These are phyloP conservation scores for Hiodon tergisus DNA, from an alignment of 2,113 vertebrate genomes.

Conservation along the genomic window DNA sequence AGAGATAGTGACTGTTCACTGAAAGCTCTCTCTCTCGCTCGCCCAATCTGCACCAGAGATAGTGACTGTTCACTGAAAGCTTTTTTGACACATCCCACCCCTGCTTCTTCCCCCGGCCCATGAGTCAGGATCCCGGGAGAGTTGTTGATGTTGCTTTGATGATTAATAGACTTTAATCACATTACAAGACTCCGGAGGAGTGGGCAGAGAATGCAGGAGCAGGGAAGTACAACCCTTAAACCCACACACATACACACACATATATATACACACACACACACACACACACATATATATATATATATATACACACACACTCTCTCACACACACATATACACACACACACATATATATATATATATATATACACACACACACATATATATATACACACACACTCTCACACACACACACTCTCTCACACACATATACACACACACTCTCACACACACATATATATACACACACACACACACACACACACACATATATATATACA, in stretches of 20 bases:
- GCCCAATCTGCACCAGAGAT: conserved; percentile 51
- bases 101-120: conserved; percentile 62
- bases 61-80: conserved; percentile 59
- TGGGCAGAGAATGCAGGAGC: conserved; percentile 63
- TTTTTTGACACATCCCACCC: conserved; percentile 66
- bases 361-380: too few relatives aligned
- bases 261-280: conserved; percentile 47
- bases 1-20: conserved; percentile 50
- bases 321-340: too few relatives aligned
- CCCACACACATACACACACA: conserved; percentile 32
- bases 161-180: conserved; percentile 76
- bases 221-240: conserved; percentile 59
- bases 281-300: too few relatives aligned
- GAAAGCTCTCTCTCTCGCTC: conserved; percentile 51
- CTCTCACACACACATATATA: too few relatives aligned
- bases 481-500: too few relatives aligned
- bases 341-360: too few relatives aligned
- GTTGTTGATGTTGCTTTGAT: conserved; percentile 62
- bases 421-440: too few relatives aligned
- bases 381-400: too few relatives aligned
- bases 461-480: too few relatives aligned
- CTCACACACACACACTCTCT: too few relatives aligned
- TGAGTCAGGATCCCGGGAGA: conserved; percentile 68
- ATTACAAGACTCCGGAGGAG: conserved; percentile 68
- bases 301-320: too few relatives aligned